Evolutionary conservation across 2,888 invertebrate species (phyloP).

Genomic region (Sinelater perroti): DNA sequence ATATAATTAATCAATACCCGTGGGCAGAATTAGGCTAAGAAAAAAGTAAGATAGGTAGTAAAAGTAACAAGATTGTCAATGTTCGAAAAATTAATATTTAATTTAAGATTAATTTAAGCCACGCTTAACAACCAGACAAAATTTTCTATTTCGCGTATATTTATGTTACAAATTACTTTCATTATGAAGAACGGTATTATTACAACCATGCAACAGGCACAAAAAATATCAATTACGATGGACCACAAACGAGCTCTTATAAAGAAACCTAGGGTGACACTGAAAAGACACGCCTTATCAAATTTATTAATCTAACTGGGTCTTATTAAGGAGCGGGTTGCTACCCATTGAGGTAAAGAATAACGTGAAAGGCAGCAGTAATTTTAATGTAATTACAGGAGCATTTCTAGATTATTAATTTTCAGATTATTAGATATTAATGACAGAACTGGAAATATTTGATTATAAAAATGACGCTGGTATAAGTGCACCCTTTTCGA

Average conservation of each 20-base stretch:
- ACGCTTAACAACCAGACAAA: conserved; percentile 5
- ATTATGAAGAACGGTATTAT: conserved; percentile 26
- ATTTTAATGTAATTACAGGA: not conserved
- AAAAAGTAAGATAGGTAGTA: too few species aligned
- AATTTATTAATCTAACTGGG: conserved; percentile 35
- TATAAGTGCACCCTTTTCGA: too few species aligned
- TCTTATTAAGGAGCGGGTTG: conserved; percentile 13
- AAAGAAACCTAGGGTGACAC: conserved; percentile 32
- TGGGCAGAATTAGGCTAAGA: not conserved
- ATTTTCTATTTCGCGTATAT: conserved; percentile 18
- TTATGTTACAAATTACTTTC: conserved; percentile 23
- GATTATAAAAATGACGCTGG: conserved; percentile 7
- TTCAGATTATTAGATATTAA: not conserved
- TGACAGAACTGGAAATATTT: not conserved
- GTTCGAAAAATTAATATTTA: conserved; percentile 2
- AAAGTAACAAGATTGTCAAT: too few species aligned
- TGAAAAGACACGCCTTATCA: conserved; percentile 26
- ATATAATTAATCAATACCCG: conserved; percentile 6
- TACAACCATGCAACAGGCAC: conserved; percentile 19
- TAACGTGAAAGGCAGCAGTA: too few species aligned
- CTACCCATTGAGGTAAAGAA: conserved; percentile 5
- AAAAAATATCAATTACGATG: conserved; percentile 35
- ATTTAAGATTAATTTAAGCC: not conserved
- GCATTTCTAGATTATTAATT: not conserved
- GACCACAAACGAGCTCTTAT: conserved; percentile 28